phyloP scores from a whole-genome alignment of 2,888 invertebrate species.

The Esperia sulphurella region DNA sequence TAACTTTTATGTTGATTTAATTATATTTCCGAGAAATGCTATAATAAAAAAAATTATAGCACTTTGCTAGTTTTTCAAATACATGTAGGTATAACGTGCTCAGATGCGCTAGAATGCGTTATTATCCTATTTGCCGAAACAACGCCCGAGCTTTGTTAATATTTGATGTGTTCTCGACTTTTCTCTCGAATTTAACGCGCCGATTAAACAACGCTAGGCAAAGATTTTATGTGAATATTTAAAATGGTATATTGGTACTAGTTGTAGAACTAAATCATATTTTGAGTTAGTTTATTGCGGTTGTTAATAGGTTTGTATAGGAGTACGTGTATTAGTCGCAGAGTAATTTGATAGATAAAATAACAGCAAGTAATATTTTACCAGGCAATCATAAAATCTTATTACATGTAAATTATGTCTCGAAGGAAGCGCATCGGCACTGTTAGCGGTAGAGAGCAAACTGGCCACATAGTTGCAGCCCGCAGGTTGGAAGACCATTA shows the following conservation, averaged over 20 bases:
- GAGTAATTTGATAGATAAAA: neutral
- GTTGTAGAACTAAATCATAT: conserved; percentile 44
- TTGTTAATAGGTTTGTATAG: no score
- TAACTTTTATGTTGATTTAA: no score
- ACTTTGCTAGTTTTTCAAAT: no score
- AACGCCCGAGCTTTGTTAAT: conserved; percentile 66
- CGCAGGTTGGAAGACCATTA: conserved; percentile 71
- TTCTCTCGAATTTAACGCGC: conserved; percentile 75
- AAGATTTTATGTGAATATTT: conserved; percentile 76
- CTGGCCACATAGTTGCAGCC: conserved; percentile 69
- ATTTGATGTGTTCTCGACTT: conserved; percentile 77
- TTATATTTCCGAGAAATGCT: no score
- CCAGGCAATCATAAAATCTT: conserved; percentile 8
- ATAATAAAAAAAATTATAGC: no score
- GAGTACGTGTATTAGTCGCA: neutral
- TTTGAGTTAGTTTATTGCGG: no score
- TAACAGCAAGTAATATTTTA: neutral
- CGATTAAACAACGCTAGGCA: conserved; percentile 73
- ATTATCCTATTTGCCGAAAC: conserved; percentile 73
- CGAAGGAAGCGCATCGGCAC: conserved; percentile 26
- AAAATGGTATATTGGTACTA: conserved; percentile 75
- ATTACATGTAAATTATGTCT: conserved; percentile 35
- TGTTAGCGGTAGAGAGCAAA: conserved; percentile 40
- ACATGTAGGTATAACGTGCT: conserved; percentile 29
- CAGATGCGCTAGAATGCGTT: conserved; percentile 60